Base-by-base conservation (phyloP, 2,888 invertebrate species). In the Hypselothyrea guttata region DNA sequence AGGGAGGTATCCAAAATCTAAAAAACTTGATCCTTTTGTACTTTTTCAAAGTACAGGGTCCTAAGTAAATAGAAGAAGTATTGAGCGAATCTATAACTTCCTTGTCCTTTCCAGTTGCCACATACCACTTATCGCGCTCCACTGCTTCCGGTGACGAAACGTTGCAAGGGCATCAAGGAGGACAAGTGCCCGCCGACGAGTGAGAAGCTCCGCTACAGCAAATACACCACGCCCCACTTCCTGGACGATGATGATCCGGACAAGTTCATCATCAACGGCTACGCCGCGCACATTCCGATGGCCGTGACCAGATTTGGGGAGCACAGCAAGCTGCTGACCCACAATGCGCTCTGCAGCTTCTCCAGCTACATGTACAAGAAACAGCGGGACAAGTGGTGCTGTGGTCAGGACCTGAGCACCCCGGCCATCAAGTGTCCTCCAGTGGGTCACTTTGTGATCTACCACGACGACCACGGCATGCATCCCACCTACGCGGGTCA, bases 401-500 rank as follows among this genome's bases (percentile, higher is more conserved):
- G 81, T 34, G 81, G 77, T 5, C 73, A 84, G 27, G 88, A 85
- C 47, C 68, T 79, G 47, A 67, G 79, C 18, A 85, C 84, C 4
- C 69, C 87, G 0, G 83, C 84, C n/a, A 73, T 82, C 9, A 77
- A 82, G 8, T 79, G 85, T 16, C 83, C 88, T 2, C 77, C 73
- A 9, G 61, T 63, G 8, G 76, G 75, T 1, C 75, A 87, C 47
- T 87, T 93, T 8, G 92, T 93, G 86, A 92, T 95, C 63, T 95
- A 95, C 86, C 94, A 94, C 85, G 93, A 93, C 62, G 93, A 94
- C 73, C 92, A 93, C 31, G 95, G 95, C 4, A 92, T 95, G 91
- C 87, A 95, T 71, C 95, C 95, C 1, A 94, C 93, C 88, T 96
- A 95, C 88, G 92, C 93, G 1, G 95, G 95, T 0, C 95, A 95